Percentiles rank a stretch among this genome's conserved stretches.
phyloP scores from a whole-genome alignment of 2,113 vertebrate genomes.

The Engraulis encrasicolus region DNA sequence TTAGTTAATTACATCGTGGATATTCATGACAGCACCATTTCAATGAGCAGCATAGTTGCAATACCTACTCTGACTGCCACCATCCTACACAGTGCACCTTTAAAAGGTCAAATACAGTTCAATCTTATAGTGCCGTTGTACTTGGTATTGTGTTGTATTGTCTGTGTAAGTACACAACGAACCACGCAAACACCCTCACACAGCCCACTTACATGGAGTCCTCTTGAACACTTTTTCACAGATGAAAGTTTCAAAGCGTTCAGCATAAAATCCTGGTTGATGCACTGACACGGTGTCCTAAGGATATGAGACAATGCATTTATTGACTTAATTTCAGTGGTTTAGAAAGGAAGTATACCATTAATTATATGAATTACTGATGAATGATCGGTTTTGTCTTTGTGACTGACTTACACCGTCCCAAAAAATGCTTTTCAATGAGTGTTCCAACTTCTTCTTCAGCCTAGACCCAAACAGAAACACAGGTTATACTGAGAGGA shows the following conservation, averaged over 20 bases:
- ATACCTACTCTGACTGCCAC: no score
- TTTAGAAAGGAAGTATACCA: not conserved
- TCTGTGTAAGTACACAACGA: no score
- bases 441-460: conserved; percentile 81
- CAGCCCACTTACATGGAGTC: not conserved
- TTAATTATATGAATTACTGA: not conserved
- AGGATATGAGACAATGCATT: conserved; percentile 67
- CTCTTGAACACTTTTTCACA: conserved; percentile 77
- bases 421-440: conserved; percentile 73
- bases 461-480: not conserved
- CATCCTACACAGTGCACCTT: no score
- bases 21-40: no score
- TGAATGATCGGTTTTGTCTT: no score
- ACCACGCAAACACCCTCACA: not conserved
- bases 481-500: no score
- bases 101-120: no score
- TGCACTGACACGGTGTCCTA: conserved; percentile 86
- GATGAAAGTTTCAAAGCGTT: conserved; percentile 86
- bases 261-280: conserved; percentile 83
- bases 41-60: no score
- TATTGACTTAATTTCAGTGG: not conserved
- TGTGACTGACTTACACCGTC: not conserved
- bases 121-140: no score
- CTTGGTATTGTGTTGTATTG: no score
- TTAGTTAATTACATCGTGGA: no score